Evolutionary conservation across 2,113 vertebrate species (phyloP).

Genomic region (Miniopterus natalensis): DNA sequence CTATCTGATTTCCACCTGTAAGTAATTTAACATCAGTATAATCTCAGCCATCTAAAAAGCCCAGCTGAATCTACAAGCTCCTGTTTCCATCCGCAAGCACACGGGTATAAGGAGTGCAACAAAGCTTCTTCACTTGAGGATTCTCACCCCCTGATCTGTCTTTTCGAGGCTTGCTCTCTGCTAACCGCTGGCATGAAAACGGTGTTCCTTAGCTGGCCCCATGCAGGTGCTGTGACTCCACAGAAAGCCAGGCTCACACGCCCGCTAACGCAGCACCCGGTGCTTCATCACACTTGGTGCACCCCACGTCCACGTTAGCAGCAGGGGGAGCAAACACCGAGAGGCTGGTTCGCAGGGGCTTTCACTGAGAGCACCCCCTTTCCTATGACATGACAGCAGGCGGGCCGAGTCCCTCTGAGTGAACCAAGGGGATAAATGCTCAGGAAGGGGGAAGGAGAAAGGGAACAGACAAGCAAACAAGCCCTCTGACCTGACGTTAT

Average conservation of each 20-base stretch:
- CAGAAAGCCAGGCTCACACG: conserved; percentile 52
- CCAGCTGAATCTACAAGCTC: neutral
- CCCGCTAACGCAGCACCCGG: conserved; percentile 32
- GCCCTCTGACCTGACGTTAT: conserved; percentile 87
- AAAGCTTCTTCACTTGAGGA: neutral
- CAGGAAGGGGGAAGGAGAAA: conserved; percentile 85
- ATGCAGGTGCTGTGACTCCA: conserved; percentile 48
- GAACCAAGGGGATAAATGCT: conserved; percentile 84
- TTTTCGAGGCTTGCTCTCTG: conserved; percentile 37
- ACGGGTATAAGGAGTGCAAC: neutral
- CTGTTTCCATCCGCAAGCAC: neutral
- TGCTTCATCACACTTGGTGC: conserved; percentile 59
- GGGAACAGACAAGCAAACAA: conserved; percentile 79
- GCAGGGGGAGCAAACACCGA: conserved; percentile 51
- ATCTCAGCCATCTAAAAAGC: neutral
- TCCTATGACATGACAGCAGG: conserved; percentile 37
- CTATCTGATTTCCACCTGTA: neutral
- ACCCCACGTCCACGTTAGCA: conserved; percentile 47
- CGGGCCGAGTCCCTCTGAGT: conserved; percentile 70
- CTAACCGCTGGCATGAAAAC: neutral
- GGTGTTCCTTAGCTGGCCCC: neutral
- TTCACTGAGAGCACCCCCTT: conserved; percentile 61
- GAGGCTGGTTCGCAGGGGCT: conserved; percentile 37
- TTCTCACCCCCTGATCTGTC: conserved; percentile 10
- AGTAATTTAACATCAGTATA: neutral